These are phyloP conservation scores for Falco peregrinus DNA, from an alignment of 2,797 vertebrate genomes.

Conservation along the genomic window DNA sequence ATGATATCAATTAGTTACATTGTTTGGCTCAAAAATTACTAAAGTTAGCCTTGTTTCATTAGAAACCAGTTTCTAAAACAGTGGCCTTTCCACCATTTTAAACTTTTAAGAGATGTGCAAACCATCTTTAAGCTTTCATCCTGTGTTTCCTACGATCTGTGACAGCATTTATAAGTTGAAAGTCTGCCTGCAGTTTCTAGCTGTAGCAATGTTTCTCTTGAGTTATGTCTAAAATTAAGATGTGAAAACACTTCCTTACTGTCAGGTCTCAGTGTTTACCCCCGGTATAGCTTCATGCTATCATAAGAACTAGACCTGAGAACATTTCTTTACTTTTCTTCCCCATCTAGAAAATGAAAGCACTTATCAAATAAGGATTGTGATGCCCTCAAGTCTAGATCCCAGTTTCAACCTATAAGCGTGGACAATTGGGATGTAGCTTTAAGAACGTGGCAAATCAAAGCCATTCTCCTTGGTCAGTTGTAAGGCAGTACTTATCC, in stretches of 20 bases:
- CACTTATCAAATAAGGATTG: background rate
- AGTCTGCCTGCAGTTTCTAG: background rate
- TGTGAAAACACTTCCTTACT: background rate
- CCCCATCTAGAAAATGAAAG: background rate
- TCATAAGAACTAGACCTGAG: background rate
- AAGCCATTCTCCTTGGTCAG: background rate
- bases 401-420: background rate
- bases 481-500: background rate
- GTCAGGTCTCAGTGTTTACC: background rate
- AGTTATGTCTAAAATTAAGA: background rate
- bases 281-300: background rate
- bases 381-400: background rate
- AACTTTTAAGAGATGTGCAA: background rate
- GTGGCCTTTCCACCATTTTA: background rate
- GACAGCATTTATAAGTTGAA: background rate
- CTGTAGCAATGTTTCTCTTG: background rate
- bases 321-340: background rate
- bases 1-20: background rate
- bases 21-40: background rate
- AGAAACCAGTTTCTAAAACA: background rate
- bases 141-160: background rate
- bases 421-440: background rate
- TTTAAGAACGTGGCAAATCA: background rate
- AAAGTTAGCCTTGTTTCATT: background rate
- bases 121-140: background rate